A percentile compares a stretch with the other conserved stretches of the same genome.
Evolutionary conservation across 2,113 vertebrate species (phyloP).

Genomic region (Coptodon rendalli): DNA sequence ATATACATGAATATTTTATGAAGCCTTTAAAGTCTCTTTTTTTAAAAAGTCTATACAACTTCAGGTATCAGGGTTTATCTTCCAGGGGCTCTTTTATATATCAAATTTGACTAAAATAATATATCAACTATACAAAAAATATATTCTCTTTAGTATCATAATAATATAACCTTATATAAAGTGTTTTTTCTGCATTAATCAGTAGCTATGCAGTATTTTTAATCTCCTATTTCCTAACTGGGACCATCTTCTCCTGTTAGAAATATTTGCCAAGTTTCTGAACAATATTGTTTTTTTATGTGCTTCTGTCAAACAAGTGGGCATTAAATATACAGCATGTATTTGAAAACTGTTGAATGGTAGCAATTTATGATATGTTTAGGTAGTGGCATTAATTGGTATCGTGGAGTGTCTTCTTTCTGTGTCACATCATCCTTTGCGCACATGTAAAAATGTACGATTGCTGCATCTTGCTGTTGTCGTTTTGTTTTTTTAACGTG

Average conservation of each 20-base stretch:
- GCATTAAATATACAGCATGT: not conserved
- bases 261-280: slow-evolving; percentile 34
- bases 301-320: not conserved
- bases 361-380: not conserved
- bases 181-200: not conserved
- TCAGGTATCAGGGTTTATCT: not conserved
- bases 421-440: not conserved
- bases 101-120: not conserved
- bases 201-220: not conserved
- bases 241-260: not conserved
- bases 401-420: not conserved
- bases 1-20: slow-evolving; percentile 1
- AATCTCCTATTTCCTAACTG: not conserved
- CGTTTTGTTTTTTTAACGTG: not conserved
- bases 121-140: not conserved
- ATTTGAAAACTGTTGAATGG: not conserved
- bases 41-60: not conserved
- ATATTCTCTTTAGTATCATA: not conserved
- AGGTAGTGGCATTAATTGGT: not conserved
- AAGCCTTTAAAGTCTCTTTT: slow-evolving; percentile 6
- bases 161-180: not conserved
- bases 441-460: not conserved
- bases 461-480: not conserved
- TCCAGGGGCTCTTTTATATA: not conserved
- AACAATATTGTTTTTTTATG: not conserved